A percentile compares a stretch with the other conserved stretches of the same genome.
Conservation (phyloP, 2,888 invertebrate genomes). For the Aphrophora alni region DNA sequence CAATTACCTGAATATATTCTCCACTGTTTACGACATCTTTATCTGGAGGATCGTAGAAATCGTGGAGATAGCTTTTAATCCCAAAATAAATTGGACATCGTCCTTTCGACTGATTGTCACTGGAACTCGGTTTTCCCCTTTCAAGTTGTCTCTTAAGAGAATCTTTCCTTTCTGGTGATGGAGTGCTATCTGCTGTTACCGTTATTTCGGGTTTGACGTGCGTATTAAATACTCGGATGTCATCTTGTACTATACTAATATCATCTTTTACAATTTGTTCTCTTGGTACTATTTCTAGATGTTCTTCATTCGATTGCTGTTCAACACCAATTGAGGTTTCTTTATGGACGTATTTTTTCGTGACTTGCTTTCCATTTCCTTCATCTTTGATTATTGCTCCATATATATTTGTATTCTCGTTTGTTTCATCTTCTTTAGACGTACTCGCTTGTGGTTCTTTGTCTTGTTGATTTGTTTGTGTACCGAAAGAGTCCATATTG, state of each 20-base stretch:
- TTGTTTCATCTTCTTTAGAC: neutral
- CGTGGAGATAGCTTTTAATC: conserved; percentile 38
- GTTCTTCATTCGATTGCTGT: no score
- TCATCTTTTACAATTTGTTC: no score
- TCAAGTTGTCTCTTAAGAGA: neutral
- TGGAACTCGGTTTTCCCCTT: neutral
- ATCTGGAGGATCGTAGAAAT: conserved; percentile 39
- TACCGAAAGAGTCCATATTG: no score
- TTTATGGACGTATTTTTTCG: no score
- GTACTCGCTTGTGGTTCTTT: neutral
- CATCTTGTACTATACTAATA: no score
- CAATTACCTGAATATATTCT: conserved; percentile 36
- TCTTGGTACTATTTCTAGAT: no score
- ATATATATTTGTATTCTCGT: no score
- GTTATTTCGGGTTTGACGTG: neutral
- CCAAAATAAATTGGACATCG: conserved; percentile 30
- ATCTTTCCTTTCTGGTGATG: neutral
- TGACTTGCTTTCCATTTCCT: no score
- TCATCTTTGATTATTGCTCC: no score
- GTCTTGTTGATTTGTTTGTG: neutral
- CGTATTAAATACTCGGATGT: no score
- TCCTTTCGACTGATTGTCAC: neutral
- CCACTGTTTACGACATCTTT: conserved; percentile 35
- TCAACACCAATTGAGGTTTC: no score
- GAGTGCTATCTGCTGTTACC: neutral